phyloP scores from a whole-genome alignment of 2,888 invertebrate species.

The Oxytorus armatus region DNA sequence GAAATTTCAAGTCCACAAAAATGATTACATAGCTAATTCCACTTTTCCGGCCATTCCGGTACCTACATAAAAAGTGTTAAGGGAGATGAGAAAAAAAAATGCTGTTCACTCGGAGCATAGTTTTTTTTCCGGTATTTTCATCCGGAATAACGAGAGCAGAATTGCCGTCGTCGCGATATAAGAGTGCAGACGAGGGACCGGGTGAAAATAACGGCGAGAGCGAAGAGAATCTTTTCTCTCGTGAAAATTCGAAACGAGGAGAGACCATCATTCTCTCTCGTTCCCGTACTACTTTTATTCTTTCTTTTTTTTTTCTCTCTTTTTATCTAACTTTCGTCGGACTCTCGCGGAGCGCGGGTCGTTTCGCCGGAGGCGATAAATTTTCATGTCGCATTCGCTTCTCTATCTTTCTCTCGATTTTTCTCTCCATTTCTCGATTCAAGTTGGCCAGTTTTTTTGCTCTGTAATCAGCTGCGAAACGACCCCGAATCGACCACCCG shows the following conservation, averaged over 20 bases:
- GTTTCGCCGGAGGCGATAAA: conserved; percentile 55
- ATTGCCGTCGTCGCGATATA: conserved; percentile 40
- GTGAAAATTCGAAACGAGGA: conserved; percentile 51
- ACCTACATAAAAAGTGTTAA: neutral
- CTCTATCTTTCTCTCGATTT: conserved; percentile 19
- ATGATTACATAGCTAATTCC: neutral
- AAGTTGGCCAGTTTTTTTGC: conserved; percentile 35
- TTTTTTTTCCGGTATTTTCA: conserved; percentile 16
- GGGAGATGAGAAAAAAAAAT: neutral
- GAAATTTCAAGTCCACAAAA: neutral
- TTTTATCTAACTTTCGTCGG: conserved; percentile 36
- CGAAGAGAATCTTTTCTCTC: conserved; percentile 19
- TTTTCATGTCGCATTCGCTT: conserved; percentile 58
- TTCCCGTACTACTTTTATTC: conserved; percentile 39
- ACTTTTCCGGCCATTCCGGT: neutral
- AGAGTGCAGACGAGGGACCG: conserved; percentile 14
- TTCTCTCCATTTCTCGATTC: conserved; percentile 35
- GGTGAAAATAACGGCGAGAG: conserved; percentile 48
- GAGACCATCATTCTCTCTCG: conserved; percentile 26
- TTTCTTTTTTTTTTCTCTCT: conserved; percentile 14
- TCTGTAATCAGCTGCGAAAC: conserved; percentile 61
- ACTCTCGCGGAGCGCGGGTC: conserved; percentile 42
- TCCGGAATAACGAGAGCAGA: conserved; percentile 49
- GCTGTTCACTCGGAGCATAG: neutral
- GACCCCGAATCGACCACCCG: conserved; percentile 39